A percentile compares a stretch with the other conserved stretches of the same genome.
Evolutionary conservation across 2,888 invertebrate species (phyloP).

Genomic region (Metopia argyrocephala): DNA sequence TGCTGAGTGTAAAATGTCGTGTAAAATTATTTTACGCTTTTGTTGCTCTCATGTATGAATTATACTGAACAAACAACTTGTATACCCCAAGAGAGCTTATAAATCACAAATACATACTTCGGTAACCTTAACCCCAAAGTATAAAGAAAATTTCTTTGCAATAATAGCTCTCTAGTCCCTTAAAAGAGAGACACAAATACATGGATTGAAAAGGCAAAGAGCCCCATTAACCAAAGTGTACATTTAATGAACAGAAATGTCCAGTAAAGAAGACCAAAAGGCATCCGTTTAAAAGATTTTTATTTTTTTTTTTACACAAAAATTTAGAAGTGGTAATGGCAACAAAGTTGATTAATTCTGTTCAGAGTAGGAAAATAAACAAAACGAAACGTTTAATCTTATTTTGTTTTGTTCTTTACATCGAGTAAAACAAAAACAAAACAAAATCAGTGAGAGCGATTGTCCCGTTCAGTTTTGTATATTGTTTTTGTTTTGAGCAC

Average conservation of each 20-base stretch:
- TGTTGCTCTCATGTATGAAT: conserved; percentile 47
- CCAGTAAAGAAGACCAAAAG: too few species aligned
- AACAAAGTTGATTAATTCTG: too few species aligned
- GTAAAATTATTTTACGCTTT: conserved; percentile 67
- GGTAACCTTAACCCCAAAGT: conserved; percentile 58
- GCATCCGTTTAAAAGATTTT: too few species aligned
- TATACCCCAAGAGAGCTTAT: conserved; percentile 65
- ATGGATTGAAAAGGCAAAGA: conserved; percentile 27
- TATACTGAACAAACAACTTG: conserved; percentile 28
- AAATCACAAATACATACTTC: conserved; percentile 63
- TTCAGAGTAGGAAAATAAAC: too few species aligned
- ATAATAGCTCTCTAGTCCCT: not conserved
- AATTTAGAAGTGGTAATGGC: too few species aligned
- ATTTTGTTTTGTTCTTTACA: too few species aligned
- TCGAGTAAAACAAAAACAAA: too few species aligned
- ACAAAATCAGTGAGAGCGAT: too few species aligned
- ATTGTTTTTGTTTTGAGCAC: too few species aligned
- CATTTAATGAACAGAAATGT: conserved; percentile 39
- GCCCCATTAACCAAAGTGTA: conserved; percentile 27
- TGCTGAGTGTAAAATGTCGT: conserved; percentile 67
- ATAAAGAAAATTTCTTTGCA: conserved; percentile 11
- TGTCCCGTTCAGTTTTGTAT: too few species aligned
- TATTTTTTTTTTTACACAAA: too few species aligned
- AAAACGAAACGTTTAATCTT: too few species aligned
- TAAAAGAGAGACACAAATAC: conserved; percentile 27